Percentiles rank a stretch among this genome's conserved stretches.
These are phyloP conservation scores for Synergus itoensis DNA, from an alignment of 2,888 invertebrate species.

Conservation along the genomic window DNA sequence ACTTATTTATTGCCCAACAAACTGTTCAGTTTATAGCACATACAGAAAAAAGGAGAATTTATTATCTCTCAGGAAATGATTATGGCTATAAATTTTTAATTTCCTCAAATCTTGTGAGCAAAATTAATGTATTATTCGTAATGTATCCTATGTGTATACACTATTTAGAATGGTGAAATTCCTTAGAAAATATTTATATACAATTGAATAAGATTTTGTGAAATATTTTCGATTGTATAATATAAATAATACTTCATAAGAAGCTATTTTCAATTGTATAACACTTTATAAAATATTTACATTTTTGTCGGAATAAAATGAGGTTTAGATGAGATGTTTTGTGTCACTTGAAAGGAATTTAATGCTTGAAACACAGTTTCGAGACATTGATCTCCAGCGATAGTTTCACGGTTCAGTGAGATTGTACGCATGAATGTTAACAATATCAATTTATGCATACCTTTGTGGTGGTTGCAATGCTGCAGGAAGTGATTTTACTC, in stretches of 20 bases:
- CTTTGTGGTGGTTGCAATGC: neutral
- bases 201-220: too few relatives aligned
- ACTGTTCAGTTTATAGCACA: too few relatives aligned
- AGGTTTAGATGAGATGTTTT: neutral
- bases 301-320: neutral
- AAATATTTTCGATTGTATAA: too few relatives aligned
- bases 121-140: too few relatives aligned
- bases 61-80: neutral
- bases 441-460: slow-evolving; percentile 13
- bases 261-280: too few relatives aligned
- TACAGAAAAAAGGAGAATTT: neutral
- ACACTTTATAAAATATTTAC: neutral
- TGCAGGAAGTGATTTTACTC: neutral
- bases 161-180: neutral
- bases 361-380: neutral
- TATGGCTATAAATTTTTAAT: slow-evolving; percentile 19
- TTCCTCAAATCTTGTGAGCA: neutral
- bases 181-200: neutral
- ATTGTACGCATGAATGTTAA: neutral
- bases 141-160: too few relatives aligned
- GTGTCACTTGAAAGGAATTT: slow-evolving; percentile 12
- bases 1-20: too few relatives aligned
- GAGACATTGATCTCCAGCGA: slow-evolving; percentile 24
- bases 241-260: too few relatives aligned
- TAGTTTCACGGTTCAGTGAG: slow-evolving; percentile 26